Percentiles rank a stretch among this genome's conserved stretches.
These are phyloP conservation scores for Phoebastria nigripes DNA, from an alignment of 2,797 vertebrate species.

Conservation along the genomic window DNA sequence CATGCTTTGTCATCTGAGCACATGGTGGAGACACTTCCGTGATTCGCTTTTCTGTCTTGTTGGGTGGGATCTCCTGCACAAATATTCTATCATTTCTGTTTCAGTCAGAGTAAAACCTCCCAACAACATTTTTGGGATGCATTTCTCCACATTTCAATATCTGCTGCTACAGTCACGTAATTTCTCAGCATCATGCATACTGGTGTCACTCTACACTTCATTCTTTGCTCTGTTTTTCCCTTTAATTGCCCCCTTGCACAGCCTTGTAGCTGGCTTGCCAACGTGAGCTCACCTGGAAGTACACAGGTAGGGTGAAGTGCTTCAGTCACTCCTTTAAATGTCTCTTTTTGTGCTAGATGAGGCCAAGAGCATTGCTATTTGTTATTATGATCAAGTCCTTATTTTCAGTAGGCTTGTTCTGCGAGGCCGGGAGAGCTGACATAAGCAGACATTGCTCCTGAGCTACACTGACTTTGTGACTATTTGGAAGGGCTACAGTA, in stretches of 20 bases:
- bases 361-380: background rate
- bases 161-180: background rate
- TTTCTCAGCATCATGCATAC: background rate
- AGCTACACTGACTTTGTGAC: background rate
- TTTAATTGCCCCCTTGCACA: background rate
- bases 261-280: background rate
- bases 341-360: background rate
- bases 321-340: background rate
- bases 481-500: background rate
- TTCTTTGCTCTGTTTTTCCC: background rate
- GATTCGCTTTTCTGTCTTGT: background rate
- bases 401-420: background rate
- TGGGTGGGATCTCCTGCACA: background rate
- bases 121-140: rapidly evolving
- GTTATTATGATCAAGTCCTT: background rate
- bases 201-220: background rate
- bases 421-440: background rate
- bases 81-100: background rate
- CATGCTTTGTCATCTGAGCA: slow-evolving; percentile 30
- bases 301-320: rapidly evolving
- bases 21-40: background rate
- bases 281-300: rapidly evolving
- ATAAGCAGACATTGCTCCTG: background rate
- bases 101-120: background rate
- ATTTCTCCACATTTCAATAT: background rate